A percentile compares a stretch with the other conserved stretches of the same genome.
Evolutionary conservation across 2,797 vertebrate species (phyloP).

Genomic region (Syndactyla subalaris): DNA sequence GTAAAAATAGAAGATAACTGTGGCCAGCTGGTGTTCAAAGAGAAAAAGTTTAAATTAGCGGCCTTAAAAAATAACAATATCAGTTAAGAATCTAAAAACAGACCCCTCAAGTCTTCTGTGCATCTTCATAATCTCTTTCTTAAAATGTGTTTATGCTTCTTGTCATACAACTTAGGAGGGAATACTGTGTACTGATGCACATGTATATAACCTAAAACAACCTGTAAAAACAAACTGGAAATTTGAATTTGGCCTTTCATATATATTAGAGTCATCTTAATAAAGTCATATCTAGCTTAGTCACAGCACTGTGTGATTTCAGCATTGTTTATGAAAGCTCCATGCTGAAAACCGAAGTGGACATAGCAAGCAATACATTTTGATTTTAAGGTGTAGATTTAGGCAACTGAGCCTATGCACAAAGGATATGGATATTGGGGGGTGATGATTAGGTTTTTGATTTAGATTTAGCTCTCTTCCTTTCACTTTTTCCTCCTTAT

Average conservation of each 20-base stretch:
- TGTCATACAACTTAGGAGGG: neutral
- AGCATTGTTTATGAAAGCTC: neutral
- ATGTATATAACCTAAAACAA: neutral
- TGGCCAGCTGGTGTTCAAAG: neutral
- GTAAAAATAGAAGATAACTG: neutral
- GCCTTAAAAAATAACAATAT: neutral
- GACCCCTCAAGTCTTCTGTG: neutral
- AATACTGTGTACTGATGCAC: neutral
- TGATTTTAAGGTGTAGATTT: neutral
- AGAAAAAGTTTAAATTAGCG: neutral
- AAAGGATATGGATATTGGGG: neutral
- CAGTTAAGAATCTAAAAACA: neutral
- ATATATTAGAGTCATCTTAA: neutral
- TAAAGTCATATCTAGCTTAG: neutral
- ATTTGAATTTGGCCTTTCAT: neutral
- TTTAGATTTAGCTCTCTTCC: neutral
- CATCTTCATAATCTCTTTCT: neutral
- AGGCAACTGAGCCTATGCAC: neutral
- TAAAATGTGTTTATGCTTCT: neutral
- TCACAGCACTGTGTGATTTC: neutral
- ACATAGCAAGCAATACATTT: neutral
- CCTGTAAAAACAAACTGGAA: neutral
- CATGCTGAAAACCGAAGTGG: neutral
- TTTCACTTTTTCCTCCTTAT: neutral
- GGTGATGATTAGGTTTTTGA: neutral